These are phyloP conservation scores for Tenthredo distinguenda DNA, from an alignment of 2,888 invertebrate species.

Conservation along the genomic window DNA sequence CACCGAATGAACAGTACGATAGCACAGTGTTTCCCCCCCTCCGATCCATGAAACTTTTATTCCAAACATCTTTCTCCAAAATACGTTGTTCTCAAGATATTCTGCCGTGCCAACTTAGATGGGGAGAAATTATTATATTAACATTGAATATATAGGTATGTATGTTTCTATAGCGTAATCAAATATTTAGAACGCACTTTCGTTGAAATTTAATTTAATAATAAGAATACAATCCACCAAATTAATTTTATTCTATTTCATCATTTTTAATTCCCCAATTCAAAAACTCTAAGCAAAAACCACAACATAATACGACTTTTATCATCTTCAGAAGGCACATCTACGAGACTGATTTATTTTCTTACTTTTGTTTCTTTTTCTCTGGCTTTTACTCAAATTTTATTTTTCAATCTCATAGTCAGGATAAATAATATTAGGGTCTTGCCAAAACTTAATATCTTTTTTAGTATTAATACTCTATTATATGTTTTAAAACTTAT, in stretches of 20 bases:
- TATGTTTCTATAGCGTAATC: conserved; percentile 10
- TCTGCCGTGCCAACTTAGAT: too few species aligned
- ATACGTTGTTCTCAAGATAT: too few species aligned
- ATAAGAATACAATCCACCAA: conserved; percentile 3
- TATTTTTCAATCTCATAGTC: conserved; percentile 34
- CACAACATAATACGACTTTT: conserved; percentile 8
- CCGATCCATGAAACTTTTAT: too few species aligned
- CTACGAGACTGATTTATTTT: conserved; percentile 41
- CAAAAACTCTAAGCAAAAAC: neutral
- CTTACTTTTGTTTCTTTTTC: conserved; percentile 48
- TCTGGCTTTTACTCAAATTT: conserved; percentile 46
- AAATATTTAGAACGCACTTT: conserved; percentile 30
- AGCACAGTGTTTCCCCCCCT: too few species aligned
- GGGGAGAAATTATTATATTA: conserved; percentile 32
- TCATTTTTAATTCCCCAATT: neutral
- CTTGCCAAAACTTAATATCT: conserved; percentile 26
- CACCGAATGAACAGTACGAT: too few species aligned
- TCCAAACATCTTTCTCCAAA: too few species aligned
- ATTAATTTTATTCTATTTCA: neutral
- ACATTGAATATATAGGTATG: conserved; percentile 11
- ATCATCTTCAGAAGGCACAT: conserved; percentile 42
- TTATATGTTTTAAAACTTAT: neutral
- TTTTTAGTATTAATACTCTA: neutral
- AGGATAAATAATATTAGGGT: neutral
- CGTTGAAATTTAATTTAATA: neutral